These are phyloP conservation scores for Uria aalge DNA, from an alignment of 2,113 vertebrate genomes.

Conservation along the genomic window DNA sequence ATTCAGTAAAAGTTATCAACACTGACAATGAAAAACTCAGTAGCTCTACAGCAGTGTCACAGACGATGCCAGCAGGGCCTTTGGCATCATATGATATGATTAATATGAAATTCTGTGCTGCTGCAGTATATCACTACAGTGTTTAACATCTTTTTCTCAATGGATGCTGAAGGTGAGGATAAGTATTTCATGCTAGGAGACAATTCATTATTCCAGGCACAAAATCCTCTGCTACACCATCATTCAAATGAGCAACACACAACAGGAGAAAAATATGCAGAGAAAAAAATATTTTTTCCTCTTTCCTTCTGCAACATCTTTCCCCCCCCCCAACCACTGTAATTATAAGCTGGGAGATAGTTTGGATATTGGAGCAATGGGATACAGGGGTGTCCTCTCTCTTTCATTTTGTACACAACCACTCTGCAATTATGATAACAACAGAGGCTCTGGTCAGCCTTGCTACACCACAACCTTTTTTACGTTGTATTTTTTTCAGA, in stretches of 20 bases:
- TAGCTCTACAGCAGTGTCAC: constrained; percentile 7
- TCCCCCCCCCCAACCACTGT: neutral
- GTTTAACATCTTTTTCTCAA: constrained; percentile 45
- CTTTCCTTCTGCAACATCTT: neutral
- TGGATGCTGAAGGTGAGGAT: constrained; percentile 41
- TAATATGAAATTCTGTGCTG: constrained; percentile 24
- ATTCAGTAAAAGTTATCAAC: neutral
- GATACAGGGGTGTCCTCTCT: neutral
- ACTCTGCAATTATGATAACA: neutral
- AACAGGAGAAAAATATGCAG: constrained; percentile 47
- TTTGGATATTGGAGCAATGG: neutral
- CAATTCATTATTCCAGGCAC: constrained; percentile 58
- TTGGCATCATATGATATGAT: neutral
- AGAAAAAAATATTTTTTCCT: neutral
- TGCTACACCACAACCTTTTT: neutral
- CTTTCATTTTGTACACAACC: constrained; percentile 16
- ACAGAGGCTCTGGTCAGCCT: neutral
- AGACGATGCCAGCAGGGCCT: neutral
- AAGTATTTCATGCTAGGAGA: constrained; percentile 19
- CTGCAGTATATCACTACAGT: constrained; percentile 15
- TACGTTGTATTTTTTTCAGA: neutral
- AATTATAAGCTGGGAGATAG: constrained; percentile 28
- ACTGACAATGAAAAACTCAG: neutral
- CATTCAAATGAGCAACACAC: constrained; percentile 43
- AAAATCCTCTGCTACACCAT: constrained; percentile 40